phyloP scores from a whole-genome alignment of 2,888 invertebrate species.

The Agriotes lineatus region DNA sequence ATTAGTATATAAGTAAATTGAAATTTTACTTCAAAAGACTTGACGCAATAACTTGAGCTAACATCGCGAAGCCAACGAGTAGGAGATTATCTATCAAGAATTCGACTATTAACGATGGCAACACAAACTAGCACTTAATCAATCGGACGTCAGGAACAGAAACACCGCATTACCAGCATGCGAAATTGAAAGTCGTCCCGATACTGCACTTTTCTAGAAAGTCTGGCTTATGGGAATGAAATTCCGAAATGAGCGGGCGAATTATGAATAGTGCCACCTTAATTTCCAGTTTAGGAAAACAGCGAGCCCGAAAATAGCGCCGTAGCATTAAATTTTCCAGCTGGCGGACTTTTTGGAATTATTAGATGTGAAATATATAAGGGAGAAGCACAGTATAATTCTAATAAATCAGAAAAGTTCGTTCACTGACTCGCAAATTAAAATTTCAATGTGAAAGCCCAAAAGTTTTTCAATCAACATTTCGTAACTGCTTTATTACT shows the following conservation, averaged over 20 bases:
- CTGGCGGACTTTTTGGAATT: slow-evolving; percentile 5
- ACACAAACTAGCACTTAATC: slow-evolving; percentile 27
- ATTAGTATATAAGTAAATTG: no score
- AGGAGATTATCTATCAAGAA: neutral
- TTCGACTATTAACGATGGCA: slow-evolving; percentile 5
- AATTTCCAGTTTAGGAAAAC: neutral
- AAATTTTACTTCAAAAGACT: no score
- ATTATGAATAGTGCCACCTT: no score
- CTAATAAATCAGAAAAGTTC: slow-evolving; percentile 43
- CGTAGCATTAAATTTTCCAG: slow-evolving; percentile 10
- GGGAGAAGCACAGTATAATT: slow-evolving; percentile 31
- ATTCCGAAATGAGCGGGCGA: no score
- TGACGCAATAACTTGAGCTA: no score
- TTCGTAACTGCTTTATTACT: slow-evolving; percentile 43
- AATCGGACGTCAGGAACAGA: slow-evolving; percentile 17
- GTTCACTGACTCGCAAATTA: slow-evolving; percentile 36
- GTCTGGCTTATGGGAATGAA: no score
- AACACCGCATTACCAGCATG: slow-evolving; percentile 7
- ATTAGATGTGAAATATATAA: slow-evolving; percentile 24
- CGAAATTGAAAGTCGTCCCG: slow-evolving; percentile 21
- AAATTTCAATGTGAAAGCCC: slow-evolving; percentile 39
- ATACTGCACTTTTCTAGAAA: neutral
- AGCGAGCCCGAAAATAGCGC: neutral
- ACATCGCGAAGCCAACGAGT: neutral
- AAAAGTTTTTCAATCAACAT: slow-evolving; percentile 46